These are phyloP conservation scores for Cydia splendana DNA, from an alignment of 1,140 invertebrate genomes.

Conservation along the genomic window DNA sequence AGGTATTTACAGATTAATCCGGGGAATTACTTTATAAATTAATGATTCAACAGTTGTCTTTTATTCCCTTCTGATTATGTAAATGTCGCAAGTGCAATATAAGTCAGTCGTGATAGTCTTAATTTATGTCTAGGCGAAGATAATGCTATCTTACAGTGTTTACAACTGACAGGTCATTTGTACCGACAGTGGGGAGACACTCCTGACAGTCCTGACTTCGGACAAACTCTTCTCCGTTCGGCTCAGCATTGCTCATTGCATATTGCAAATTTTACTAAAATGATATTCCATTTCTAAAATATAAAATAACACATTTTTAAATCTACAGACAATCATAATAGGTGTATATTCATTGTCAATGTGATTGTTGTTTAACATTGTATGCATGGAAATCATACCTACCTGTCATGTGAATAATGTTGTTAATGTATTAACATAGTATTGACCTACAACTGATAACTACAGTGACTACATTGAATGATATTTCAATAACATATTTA, in stretches of 20 bases:
- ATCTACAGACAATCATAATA: too few species aligned
- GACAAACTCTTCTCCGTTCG: too few species aligned
- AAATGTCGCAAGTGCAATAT: not conserved
- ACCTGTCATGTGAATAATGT: not conserved
- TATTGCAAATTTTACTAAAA: too few species aligned
- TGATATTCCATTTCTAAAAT: too few species aligned
- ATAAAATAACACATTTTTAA: too few species aligned
- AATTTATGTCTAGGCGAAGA: conserved; percentile 28
- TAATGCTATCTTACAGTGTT: not conserved
- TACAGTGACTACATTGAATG: not conserved
- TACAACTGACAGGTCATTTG: conserved; percentile 3
- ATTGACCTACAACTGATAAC: not conserved
- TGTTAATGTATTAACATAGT: not conserved
- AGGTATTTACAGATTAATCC: too few species aligned
- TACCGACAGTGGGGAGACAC: too few species aligned
- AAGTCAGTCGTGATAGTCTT: not conserved
- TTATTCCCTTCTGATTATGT: not conserved
- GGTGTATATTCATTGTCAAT: not conserved
- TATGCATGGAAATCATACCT: not conserved
- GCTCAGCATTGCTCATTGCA: too few species aligned
- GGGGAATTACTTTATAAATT: too few species aligned
- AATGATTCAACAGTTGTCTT: not conserved
- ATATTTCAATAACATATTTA: not conserved
- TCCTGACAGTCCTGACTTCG: too few species aligned
- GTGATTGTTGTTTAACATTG: not conserved